Percentiles rank a stretch among this genome's conserved stretches.
Conservation (phyloP, 2,797 vertebrate species). For the Mus minutoides region DNA sequence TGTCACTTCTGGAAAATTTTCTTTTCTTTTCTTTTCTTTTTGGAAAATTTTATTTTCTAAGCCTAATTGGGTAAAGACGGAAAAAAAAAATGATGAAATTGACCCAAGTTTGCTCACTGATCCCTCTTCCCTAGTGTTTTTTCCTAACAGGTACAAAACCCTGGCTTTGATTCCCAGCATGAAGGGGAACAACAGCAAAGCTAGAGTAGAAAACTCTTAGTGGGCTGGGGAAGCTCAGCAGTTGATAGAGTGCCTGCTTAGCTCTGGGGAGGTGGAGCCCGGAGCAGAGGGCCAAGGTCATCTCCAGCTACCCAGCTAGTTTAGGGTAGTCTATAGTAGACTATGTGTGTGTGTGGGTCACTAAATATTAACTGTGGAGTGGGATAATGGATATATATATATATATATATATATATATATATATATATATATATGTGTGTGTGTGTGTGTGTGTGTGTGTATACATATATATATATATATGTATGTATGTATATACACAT, state of each 20-base stretch:
- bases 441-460: too few relatives aligned
- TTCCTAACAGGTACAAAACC: neutral
- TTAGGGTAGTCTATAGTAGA: neutral
- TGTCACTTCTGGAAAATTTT: constrained; percentile 1
- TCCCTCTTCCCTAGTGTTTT: neutral
- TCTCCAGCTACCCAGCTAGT: neutral
- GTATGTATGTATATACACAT: too few relatives aligned
- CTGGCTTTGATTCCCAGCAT: neutral
- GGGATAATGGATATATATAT: neutral
- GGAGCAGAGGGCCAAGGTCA: neutral
- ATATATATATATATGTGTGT: too few relatives aligned
- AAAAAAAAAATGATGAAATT: neutral
- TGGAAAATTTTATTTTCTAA: neutral
- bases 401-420: neutral
- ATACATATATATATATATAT: neutral
- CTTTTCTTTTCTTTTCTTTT: too few relatives aligned
- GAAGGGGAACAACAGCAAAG: neutral
- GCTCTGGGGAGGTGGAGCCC: neutral
- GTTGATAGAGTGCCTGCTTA: neutral
- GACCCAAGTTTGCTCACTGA: neutral
- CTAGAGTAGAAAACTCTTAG: neutral
- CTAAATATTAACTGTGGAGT: constrained; percentile 12
- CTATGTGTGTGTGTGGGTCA: neutral
- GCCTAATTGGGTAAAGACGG: constrained; percentile 20
- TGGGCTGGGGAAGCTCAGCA: neutral